A percentile compares a stretch with the other conserved stretches of the same genome.
phyloP scores from a whole-genome alignment of 2,113 vertebrate genomes.

The Alectura lathami region DNA sequence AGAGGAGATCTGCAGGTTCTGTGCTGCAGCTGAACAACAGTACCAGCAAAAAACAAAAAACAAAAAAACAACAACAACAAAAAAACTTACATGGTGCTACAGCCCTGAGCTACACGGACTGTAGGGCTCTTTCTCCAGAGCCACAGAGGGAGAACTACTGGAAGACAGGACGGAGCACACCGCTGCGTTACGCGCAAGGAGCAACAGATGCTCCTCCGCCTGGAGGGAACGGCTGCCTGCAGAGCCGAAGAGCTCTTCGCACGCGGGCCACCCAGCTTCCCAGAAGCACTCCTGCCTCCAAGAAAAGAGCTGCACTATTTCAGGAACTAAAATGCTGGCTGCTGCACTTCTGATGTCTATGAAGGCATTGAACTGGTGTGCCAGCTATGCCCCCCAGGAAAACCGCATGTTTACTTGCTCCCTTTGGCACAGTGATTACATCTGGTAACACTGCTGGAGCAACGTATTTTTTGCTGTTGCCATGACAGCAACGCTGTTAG shows the following conservation, averaged over 20 bases:
- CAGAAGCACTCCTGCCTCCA: background rate
- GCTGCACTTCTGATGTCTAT: background rate
- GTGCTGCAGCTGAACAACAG: background rate
- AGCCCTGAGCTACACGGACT: fast-evolving
- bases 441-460: fast-evolving
- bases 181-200: background rate
- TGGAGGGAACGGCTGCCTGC: background rate
- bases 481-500: background rate
- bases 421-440: background rate
- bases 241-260: background rate
- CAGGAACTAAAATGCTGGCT: background rate
- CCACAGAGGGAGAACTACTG: background rate
- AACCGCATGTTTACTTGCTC: fast-evolving
- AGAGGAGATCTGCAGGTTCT: background rate
- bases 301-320: fast-evolving
- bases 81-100: background rate
- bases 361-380: background rate
- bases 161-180: background rate
- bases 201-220: background rate
- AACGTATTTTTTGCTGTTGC: background rate
- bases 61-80: no score
- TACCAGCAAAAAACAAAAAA: background rate
- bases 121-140: background rate
- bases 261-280: background rate
- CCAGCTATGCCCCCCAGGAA: background rate